phyloP scores from a whole-genome alignment of 1,140 invertebrate species.

The Drosophila chauvacae region DNA sequence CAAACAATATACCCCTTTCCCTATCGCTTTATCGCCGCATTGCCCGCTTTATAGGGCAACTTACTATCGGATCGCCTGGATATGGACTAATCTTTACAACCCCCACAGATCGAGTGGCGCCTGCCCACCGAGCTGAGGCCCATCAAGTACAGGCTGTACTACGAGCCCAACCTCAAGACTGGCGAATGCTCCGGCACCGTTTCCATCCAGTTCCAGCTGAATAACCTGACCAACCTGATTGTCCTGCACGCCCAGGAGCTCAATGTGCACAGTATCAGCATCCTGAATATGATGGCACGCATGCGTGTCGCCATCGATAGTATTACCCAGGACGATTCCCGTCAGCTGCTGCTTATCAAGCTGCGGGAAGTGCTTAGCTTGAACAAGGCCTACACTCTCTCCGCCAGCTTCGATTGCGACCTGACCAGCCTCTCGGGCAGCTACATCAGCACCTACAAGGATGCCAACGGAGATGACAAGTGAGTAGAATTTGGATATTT shows the following conservation, averaged over 20 bases:
- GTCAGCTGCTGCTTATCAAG: slow-evolving; percentile 68
- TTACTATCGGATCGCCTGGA: slow-evolving; percentile 41
- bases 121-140: slow-evolving; percentile 89
- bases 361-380: slow-evolving; percentile 57
- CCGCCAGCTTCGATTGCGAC: slow-evolving; percentile 57
- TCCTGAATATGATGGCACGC: slow-evolving; percentile 79
- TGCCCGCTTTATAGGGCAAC: slow-evolving; percentile 13
- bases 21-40: slow-evolving; percentile 28
- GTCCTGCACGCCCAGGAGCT: slow-evolving; percentile 88
- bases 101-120: slow-evolving; percentile 85
- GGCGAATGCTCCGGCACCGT: slow-evolving; percentile 88
- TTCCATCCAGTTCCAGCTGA: slow-evolving; percentile 87
- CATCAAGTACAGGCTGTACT: slow-evolving; percentile 89
- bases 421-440: slow-evolving; percentile 55
- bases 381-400: slow-evolving; percentile 69
- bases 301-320: slow-evolving; percentile 70
- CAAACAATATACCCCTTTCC: background rate
- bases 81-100: slow-evolving; percentile 55
- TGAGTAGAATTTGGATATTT: slow-evolving; percentile 52
- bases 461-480: slow-evolving; percentile 32
- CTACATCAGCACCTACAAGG: slow-evolving; percentile 66
- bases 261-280: slow-evolving; percentile 65
- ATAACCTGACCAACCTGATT: slow-evolving; percentile 86
- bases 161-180: slow-evolving; percentile 89
- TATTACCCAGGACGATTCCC: slow-evolving; percentile 36